Base-by-base conservation (phyloP, 2,888 invertebrate species). In the Electrophaes corylata region DNA sequence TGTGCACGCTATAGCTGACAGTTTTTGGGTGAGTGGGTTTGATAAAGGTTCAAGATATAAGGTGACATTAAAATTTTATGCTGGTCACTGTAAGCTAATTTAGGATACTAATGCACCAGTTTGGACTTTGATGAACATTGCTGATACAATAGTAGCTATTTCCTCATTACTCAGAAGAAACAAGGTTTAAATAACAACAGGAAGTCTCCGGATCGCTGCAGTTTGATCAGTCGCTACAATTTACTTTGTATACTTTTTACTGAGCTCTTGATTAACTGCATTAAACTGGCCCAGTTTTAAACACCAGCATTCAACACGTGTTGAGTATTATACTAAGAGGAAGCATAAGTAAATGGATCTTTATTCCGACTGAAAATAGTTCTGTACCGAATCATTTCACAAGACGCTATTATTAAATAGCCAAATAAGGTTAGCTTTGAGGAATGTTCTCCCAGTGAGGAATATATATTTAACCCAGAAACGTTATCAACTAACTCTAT, bases 221-320 rank as follows among this genome's bases (percentile, higher is more conserved):
- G 55, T 59, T 64, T 64, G 50, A 66, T 62, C 60, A 55, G 62
- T 56, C 16, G 16, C 37, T 37, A 55, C 55, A 65, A 62, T 67
- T 74, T 70, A 70, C 66, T 65, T 76, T 82, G 84, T 86, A 84
- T 87, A 81, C 79, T 80, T 82, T 82, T 78, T 73, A 72, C 76
- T 71, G 57, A 71, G 71, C 68, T 79, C 79, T 76, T 81, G 80
- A 84, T 81, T 81, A 83, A 86, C 78, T 83, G 79, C 78, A 79
- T 79, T 71, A 69, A 73, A 67, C 75, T 79, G 84, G 73, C 81
- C 83, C 74, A 83, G 79, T 81, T 83, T n/a, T n/a, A n/a, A n/a
- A n/a, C n/a, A 76, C 66, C 70, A 67, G 64, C 72, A 73, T 67
- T 71, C 69, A 73, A 79, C 85, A 86, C 81, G 78, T 88, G 86